Conservation (phyloP, 2,113 vertebrate species). For the Mesoclemmys tuberculata region DNA sequence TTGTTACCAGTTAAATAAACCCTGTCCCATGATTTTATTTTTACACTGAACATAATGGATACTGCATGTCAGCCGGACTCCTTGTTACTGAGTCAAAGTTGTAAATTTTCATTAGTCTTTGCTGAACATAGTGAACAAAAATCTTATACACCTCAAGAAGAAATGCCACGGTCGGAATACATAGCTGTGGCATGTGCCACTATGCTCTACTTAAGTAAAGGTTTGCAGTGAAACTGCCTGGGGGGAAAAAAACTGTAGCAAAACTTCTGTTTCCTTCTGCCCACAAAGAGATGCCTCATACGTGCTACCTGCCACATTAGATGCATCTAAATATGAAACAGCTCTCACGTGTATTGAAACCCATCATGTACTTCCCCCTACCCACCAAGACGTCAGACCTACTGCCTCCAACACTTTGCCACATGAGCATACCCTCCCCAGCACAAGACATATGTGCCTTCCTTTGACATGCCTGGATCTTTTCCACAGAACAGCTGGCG, state of each 20-base stretch:
- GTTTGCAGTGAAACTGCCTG: background rate
- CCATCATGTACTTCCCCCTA: accelerated
- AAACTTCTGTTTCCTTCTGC: background rate
- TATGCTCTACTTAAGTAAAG: background rate
- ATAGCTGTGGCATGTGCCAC: background rate
- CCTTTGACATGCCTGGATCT: background rate
- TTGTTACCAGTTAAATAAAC: background rate
- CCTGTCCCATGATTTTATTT: background rate
- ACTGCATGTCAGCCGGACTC: accelerated
- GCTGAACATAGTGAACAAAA: background rate
- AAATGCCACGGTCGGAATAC: accelerated
- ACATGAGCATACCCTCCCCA: background rate
- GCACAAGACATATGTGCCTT: background rate
- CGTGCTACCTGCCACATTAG: background rate
- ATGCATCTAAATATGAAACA: background rate
- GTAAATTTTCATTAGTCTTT: background rate
- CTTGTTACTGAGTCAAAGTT: background rate
- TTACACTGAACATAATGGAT: accelerated
- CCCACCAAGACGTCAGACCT: background rate
- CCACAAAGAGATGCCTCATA: background rate
- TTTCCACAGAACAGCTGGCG: background rate
- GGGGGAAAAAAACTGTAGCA: background rate
- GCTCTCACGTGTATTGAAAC: background rate
- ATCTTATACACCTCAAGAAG: background rate
- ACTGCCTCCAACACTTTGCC: background rate